phyloP scores from a whole-genome alignment of 2,888 invertebrate species.

The Andrena trimmerana region DNA sequence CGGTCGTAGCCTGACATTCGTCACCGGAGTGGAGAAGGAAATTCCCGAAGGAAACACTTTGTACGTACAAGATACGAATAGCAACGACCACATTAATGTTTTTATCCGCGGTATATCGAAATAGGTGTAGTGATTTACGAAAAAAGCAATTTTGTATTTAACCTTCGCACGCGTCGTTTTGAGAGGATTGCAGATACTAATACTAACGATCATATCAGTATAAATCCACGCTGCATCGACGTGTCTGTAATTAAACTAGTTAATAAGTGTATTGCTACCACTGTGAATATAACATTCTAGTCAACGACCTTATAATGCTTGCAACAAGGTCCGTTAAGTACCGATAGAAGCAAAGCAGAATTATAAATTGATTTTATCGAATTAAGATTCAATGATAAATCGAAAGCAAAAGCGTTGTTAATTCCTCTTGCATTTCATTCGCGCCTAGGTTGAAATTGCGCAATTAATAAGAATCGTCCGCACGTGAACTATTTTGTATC shows the following conservation, averaged over 20 bases:
- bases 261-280: background rate
- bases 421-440: background rate
- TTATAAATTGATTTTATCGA: too few species aligned
- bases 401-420: background rate
- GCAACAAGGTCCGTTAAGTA: background rate
- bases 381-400: background rate
- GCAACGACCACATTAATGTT: background rate
- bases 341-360: too few species aligned
- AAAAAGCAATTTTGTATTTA: background rate
- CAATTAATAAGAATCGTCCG: background rate
- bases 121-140: background rate
- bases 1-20: background rate
- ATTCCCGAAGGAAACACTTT: background rate
- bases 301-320: background rate
- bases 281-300: background rate
- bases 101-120: background rate
- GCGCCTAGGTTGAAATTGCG: background rate
- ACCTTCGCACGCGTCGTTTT: too few species aligned
- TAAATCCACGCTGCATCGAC: background rate
- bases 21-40: background rate
- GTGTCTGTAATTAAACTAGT: background rate
- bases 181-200: background rate
- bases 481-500: background rate
- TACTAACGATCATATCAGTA: background rate
- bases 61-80: background rate